Percentiles rank a stretch among this genome's conserved stretches.
phyloP scores from a whole-genome alignment of 2,888 invertebrate species.

The Conchocele bisecta region DNA sequence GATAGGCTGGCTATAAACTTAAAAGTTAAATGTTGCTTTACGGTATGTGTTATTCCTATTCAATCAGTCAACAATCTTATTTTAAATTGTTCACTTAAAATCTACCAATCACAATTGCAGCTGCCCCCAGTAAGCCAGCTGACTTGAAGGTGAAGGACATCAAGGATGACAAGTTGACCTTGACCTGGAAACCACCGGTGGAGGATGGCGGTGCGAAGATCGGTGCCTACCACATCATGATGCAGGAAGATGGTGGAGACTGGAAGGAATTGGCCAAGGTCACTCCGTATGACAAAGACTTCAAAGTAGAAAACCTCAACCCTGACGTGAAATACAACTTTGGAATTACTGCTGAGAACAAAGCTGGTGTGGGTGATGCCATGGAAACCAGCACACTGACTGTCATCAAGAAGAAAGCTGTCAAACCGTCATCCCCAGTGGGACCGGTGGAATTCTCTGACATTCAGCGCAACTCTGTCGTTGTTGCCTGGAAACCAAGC shows the following conservation, averaged over 20 bases:
- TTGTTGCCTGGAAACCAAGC: slow-evolving; percentile 86
- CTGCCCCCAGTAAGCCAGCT: slow-evolving; percentile 73
- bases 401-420: slow-evolving; percentile 67
- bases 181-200: slow-evolving; percentile 82
- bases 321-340: slow-evolving; percentile 78
- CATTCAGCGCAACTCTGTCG: slow-evolving; percentile 73
- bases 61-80: no score
- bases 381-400: slow-evolving; percentile 67
- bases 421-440: slow-evolving; percentile 73
- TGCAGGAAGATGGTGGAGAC: slow-evolving; percentile 85
- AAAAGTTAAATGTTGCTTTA: no score
- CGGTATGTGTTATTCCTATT: no score
- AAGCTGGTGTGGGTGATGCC: slow-evolving; percentile 69
- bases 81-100: no score
- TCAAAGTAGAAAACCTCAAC: slow-evolving; percentile 75
- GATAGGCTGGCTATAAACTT: no score
- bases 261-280: slow-evolving; percentile 97
- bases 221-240: slow-evolving; percentile 78
- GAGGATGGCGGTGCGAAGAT: slow-evolving; percentile 81
- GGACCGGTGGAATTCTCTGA: slow-evolving; percentile 77
- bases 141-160: slow-evolving; percentile 65
- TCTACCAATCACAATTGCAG: no score
- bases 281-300: slow-evolving; percentile 85
- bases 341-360: slow-evolving; percentile 81
- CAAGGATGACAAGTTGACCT: slow-evolving; percentile 69